Evolutionary conservation across 2,113 vertebrate species (phyloP), one percentile per base, ranked within the genome.

Genomic region (Felis catus): DNA sequence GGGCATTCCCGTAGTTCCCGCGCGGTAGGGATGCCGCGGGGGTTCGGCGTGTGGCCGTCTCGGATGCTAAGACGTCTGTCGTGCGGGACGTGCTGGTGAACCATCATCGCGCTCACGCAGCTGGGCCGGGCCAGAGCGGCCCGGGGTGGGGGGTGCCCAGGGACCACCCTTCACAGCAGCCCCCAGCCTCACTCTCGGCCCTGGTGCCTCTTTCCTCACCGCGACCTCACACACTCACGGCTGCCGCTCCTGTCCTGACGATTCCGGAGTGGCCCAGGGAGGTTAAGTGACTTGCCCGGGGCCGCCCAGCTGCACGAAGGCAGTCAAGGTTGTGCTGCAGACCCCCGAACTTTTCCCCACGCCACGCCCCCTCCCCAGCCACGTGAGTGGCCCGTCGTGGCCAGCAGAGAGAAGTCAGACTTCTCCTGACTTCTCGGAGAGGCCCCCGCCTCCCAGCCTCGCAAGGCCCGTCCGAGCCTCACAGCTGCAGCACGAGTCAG

Each of bases 31-130:
- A 8, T 41, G 45, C 84, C 7, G 0, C 1, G 18, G 25, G 29
- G 55, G 21, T 11, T 18, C 18, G 0, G 2, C 0, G 10, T 68
- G 5, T 3, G 2, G 68, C 4, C 14, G 27, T 23, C 21, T 39
- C n/a, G 5, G 53, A 5, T 0, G 45, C 55, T 1, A 5, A 4
- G 82, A 65, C 3, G 61, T 9, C 33, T 25, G 13, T 29, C 12
- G 0, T 1, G 0, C 3, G 0, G 66, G 39, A 53, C 4, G 12
- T 11, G 11, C 45, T 18, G 27, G 25, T 8, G 87, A 3, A 0
- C 55, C 55, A 4, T 53, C 1, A 33, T 45, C 45, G 7, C 25
- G 14, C 1, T 9, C 4, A 0, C 0, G 33, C 9, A 31, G 29
- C 81, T 2, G 66, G 23, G 4, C 63, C 18, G 21, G 55, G 4